Conservation (phyloP, 2,797 vertebrate species). For the Columba guinea region DNA sequence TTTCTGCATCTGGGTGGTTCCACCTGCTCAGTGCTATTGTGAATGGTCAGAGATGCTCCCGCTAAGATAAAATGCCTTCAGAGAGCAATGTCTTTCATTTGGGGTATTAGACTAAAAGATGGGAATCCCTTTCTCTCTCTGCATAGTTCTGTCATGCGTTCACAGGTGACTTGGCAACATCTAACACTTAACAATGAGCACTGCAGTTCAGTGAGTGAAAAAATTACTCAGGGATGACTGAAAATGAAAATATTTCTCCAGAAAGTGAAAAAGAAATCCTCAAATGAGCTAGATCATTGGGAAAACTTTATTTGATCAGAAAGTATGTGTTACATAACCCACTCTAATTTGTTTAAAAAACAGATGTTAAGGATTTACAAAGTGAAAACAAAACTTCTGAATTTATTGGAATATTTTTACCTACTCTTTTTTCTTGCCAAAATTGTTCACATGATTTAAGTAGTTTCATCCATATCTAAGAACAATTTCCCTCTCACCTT, state of each 20-base stretch:
- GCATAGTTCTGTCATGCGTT: background rate
- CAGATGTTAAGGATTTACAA: background rate
- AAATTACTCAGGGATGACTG: background rate
- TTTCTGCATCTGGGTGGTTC: background rate
- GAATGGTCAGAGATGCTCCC: background rate
- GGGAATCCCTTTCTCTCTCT: background rate
- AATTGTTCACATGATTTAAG: background rate
- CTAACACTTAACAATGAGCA: background rate
- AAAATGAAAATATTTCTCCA: background rate
- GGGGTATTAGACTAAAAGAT: background rate
- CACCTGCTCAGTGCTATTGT: background rate
- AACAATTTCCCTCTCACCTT: background rate
- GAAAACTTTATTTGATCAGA: background rate
- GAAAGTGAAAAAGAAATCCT: background rate
- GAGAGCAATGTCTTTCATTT: background rate
- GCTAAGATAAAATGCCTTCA: background rate
- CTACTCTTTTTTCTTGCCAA: background rate
- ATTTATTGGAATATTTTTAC: background rate
- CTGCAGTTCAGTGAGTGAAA: background rate
- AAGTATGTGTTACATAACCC: background rate
- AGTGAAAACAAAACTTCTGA: background rate
- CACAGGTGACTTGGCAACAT: background rate
- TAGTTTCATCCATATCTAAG: background rate
- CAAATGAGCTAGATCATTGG: background rate
- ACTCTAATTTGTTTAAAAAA: background rate